Conservation (phyloP, 2,888 invertebrate species). For the Metalampra italica region DNA sequence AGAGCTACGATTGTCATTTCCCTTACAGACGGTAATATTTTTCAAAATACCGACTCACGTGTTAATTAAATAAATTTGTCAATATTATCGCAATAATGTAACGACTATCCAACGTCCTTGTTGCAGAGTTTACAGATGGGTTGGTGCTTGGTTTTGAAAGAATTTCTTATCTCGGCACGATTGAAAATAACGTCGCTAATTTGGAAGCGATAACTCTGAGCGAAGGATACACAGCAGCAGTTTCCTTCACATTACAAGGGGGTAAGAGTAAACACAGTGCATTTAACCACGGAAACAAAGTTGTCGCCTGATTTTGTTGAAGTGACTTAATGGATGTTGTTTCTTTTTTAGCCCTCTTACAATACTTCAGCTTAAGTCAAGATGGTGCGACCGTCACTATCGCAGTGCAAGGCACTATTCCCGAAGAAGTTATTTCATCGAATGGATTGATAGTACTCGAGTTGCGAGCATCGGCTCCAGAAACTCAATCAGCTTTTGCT, state of each 20-base stretch:
- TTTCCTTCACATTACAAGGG: constrained; percentile 14
- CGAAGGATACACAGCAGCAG: constrained; percentile 14
- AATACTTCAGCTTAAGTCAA: constrained; percentile 8
- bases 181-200: constrained; percentile 9
- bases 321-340: constrained; percentile 22
- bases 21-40: constrained; percentile 14
- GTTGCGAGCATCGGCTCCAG: constrained; percentile 20
- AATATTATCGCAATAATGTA: not conserved
- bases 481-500: constrained; percentile 12
- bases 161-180: constrained; percentile 17
- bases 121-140: constrained; percentile 14
- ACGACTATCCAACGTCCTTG: not conserved
- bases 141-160: constrained; percentile 20
- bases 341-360: constrained; percentile 15
- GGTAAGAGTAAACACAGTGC: constrained; percentile 9
- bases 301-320: constrained; percentile 15
- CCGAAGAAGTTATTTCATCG: constrained; percentile 17
- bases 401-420: constrained; percentile 12
- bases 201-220: constrained; percentile 15
- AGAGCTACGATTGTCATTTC: constrained; percentile 24
- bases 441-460: constrained; percentile 21
- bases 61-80: no score
- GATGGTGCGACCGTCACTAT: constrained; percentile 16
- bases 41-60: no score
- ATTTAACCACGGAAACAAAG: constrained; percentile 4